Evolutionary conservation across 2,797 vertebrate genomes (phyloP).

Genomic region (Lindbergichthys nudifrons): DNA sequence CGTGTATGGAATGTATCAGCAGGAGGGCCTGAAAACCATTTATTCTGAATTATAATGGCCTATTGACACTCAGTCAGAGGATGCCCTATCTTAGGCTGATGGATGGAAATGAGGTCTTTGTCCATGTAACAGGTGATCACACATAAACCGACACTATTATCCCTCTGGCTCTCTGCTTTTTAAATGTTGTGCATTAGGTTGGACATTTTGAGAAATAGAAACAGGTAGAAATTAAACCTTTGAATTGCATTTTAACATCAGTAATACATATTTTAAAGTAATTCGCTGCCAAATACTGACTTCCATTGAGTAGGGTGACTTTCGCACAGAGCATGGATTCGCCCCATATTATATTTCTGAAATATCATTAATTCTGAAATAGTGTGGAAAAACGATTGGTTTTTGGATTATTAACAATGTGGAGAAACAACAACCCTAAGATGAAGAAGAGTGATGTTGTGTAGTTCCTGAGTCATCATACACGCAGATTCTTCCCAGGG

Average conservation of each 20-base stretch:
- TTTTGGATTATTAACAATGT: constrained; percentile 60
- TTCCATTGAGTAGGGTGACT: constrained; percentile 40
- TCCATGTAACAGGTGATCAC: constrained; percentile 39
- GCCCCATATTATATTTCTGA: constrained; percentile 42
- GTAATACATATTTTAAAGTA: constrained; percentile 45
- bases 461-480: constrained; percentile 75
- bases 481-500: constrained; percentile 72
- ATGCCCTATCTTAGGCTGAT: constrained; percentile 27
- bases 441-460: constrained; percentile 66
- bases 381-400: constrained; percentile 24
- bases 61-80: constrained; percentile 1
- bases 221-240: constrained; percentile 51
- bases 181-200: constrained; percentile 5
- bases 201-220: constrained; percentile 36
- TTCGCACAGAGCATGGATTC: constrained; percentile 34
- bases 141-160: constrained; percentile 29
- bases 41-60: constrained; percentile 12
- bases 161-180: constrained; percentile 16
- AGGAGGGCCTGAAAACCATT: constrained; percentile 1
- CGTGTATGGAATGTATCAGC: background rate
- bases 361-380: constrained; percentile 57
- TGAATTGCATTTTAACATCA: constrained; percentile 52
- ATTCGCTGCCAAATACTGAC: constrained; percentile 37
- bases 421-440: constrained; percentile 56
- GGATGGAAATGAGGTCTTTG: constrained; percentile 43